Conservation (phyloP, 2,888 invertebrate species). For the Apeira syringaria region DNA sequence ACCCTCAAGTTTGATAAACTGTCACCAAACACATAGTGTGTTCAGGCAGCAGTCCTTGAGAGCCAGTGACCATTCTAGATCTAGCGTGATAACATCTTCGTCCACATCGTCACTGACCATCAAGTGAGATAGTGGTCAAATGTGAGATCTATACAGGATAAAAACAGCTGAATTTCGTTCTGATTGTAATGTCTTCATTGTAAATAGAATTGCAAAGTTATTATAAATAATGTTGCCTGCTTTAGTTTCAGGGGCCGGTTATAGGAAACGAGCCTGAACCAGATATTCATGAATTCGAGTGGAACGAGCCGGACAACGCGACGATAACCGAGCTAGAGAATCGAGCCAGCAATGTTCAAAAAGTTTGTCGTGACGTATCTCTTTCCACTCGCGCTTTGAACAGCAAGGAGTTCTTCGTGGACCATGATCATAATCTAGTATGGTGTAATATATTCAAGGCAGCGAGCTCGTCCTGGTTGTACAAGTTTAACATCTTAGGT, state of each 20-base stretch:
- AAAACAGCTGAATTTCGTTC: too few species aligned
- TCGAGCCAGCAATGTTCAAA: slow-evolving; percentile 68
- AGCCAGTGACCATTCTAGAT: too few species aligned
- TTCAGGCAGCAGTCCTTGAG: too few species aligned
- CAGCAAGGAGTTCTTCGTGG: slow-evolving; percentile 89
- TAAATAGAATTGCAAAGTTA: too few species aligned
- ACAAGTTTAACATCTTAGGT: slow-evolving; percentile 90
- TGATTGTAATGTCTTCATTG: too few species aligned
- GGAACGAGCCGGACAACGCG: slow-evolving; percentile 65
- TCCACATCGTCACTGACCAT: too few species aligned
- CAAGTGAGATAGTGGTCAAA: too few species aligned
- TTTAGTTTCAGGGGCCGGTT: slow-evolving; percentile 68
- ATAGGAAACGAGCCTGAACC: slow-evolving; percentile 54
- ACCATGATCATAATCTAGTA: slow-evolving; percentile 85
- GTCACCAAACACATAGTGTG: too few species aligned
- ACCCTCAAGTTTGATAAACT: too few species aligned
- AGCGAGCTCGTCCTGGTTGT: slow-evolving; percentile 91
- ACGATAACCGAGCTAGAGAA: slow-evolving; percentile 74
- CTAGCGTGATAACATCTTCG: too few species aligned
- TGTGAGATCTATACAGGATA: too few species aligned
- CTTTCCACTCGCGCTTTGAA: slow-evolving; percentile 78
- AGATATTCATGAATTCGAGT: slow-evolving; percentile 44
- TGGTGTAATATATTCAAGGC: slow-evolving; percentile 92
- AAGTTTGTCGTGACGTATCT: slow-evolving; percentile 71
- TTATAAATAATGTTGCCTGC: not conserved